Percentiles rank a stretch among this genome's conserved stretches.
Conservation (phyloP, 2,797 vertebrate species). For the Sphenodon punctatus region DNA sequence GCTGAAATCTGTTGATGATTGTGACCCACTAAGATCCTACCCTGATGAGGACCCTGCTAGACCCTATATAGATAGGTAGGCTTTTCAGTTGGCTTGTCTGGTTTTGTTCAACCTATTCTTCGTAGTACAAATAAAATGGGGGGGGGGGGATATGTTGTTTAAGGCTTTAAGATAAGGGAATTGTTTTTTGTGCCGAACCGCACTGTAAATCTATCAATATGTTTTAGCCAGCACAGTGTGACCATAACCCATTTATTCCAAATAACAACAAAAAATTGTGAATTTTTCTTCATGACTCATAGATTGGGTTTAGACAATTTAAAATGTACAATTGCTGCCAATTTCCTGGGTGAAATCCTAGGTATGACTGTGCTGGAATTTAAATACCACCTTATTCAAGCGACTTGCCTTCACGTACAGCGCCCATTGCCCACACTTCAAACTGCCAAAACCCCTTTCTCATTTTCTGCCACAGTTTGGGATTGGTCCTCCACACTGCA, state of each 20-base stretch:
- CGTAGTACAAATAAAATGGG: too few species aligned
- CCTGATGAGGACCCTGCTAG: too few species aligned
- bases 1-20: too few species aligned
- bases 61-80: too few species aligned
- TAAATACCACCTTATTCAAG: neutral
- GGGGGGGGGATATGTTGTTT: too few species aligned
- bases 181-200: neutral
- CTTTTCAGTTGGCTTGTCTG: too few species aligned
- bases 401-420: neutral
- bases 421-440: neutral
- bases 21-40: too few species aligned
- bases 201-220: neutral
- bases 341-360: neutral
- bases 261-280: neutral
- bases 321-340: neutral
- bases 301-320: neutral
- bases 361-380: neutral
- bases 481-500: neutral
- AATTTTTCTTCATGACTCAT: neutral
- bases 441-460: neutral
- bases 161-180: neutral
- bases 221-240: neutral
- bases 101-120: too few species aligned
- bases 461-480: slow-evolving; percentile 12
- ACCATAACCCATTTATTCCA: neutral